These are phyloP conservation scores for Cervus canadensis DNA, from an alignment of 2,113 vertebrate genomes.

Conservation along the genomic window DNA sequence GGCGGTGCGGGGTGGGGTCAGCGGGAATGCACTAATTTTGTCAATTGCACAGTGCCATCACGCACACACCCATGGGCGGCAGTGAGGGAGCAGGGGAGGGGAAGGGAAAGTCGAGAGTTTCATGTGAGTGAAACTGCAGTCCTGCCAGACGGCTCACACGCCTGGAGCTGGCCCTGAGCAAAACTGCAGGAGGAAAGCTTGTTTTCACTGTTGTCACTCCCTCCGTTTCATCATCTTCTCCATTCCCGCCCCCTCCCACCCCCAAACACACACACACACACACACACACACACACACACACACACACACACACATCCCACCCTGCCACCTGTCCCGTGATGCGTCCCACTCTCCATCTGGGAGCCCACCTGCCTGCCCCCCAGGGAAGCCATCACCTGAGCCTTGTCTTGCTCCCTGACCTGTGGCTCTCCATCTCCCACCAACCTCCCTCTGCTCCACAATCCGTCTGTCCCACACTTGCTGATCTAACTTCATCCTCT, in stretches of 20 bases:
- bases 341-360: not conserved
- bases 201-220: not conserved
- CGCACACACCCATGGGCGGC: not conserved
- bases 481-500: not conserved
- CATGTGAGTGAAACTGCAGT: not conserved
- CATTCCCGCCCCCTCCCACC: not conserved
- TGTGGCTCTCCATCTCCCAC: not conserved
- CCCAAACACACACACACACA: not conserved
- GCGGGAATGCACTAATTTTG: constrained; percentile 15
- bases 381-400: not conserved
- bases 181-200: not conserved
- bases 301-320: not conserved
- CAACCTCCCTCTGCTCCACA: not conserved
- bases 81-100: not conserved
- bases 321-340: not conserved
- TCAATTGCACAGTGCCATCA: not conserved
- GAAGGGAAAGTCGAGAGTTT: not conserved
- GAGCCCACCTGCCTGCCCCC: not conserved
- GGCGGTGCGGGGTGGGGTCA: not conserved
- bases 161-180: not conserved
- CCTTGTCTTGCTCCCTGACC: not conserved
- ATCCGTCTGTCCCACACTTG: not conserved
- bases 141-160: constrained; percentile 19
- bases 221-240: constrained; percentile 19
- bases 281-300: no score